A percentile compares a stretch with the other conserved stretches of the same genome.
These are phyloP conservation scores for Drosophila triauraria DNA, from an alignment of 1,140 invertebrate genomes.

Conservation along the genomic window DNA sequence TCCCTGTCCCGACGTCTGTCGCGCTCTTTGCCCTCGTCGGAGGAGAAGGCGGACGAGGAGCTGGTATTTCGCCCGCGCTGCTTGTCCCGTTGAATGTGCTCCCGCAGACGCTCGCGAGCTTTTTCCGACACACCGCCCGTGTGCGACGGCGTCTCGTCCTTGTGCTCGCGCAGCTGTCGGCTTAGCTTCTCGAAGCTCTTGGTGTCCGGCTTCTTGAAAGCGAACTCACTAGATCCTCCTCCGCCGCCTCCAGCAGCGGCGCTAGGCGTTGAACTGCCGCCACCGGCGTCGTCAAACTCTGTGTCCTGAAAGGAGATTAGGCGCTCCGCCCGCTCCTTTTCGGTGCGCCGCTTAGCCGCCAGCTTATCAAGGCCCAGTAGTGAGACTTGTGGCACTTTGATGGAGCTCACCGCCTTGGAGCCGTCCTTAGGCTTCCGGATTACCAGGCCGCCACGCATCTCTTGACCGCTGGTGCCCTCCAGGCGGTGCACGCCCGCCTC, in stretches of 20 bases:
- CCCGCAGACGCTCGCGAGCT: conserved; percentile 90
- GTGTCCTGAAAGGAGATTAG: conserved; percentile 89
- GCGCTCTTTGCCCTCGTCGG: conserved; percentile 66
- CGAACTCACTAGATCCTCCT: conserved; percentile 66
- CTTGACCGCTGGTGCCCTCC: conserved; percentile 89
- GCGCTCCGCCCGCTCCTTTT: conserved; percentile 87
- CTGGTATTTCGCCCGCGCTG: conserved; percentile 72
- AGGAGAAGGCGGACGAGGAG: conserved; percentile 55
- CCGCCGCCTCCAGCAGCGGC: conserved; percentile 26
- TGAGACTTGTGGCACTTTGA: conserved; percentile 93
- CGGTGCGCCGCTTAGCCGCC: conserved; percentile 90
- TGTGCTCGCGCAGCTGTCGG: conserved; percentile 91
- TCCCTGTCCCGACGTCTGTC: conserved; percentile 50
- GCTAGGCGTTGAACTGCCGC: conserved; percentile 33
- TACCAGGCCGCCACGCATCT: conserved; percentile 91
- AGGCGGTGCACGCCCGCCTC: conserved; percentile 89
- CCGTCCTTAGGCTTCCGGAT: conserved; percentile 91
- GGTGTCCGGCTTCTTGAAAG: conserved; percentile 74
- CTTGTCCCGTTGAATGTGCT: conserved; percentile 86
- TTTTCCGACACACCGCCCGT: conserved; percentile 95
- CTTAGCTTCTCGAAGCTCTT: conserved; percentile 85
- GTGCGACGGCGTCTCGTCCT: conserved; percentile 96
- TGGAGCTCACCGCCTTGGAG: conserved; percentile 86
- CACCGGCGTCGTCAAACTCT: conserved; percentile 87
- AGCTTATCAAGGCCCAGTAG: conserved; percentile 95